These are phyloP conservation scores for Australoheros scitulus DNA, from an alignment of 2,113 vertebrate genomes.

Conservation along the genomic window DNA sequence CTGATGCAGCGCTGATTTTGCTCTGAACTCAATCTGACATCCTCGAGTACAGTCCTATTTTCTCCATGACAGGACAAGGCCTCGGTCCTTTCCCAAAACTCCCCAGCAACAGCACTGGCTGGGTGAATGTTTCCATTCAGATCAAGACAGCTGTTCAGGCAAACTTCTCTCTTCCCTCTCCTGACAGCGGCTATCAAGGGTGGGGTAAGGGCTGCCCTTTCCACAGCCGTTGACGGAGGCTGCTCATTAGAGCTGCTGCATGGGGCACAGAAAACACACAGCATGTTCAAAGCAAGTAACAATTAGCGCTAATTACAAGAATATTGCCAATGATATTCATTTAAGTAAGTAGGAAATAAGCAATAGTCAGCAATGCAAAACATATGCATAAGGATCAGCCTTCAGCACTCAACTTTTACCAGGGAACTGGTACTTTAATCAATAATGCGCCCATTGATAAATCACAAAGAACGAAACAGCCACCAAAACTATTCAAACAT, in stretches of 20 bases:
- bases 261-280: conserved; percentile 42
- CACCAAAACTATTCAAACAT: not conserved
- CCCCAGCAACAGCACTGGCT: conserved; percentile 12
- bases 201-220: conserved; percentile 52
- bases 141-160: conserved; percentile 40
- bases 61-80: not conserved
- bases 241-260: conserved; percentile 63
- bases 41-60: not conserved
- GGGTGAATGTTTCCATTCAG: conserved; percentile 63
- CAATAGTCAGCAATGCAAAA: not conserved
- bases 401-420: not conserved
- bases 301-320: conserved; percentile 8
- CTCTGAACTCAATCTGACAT: conserved; percentile 26
- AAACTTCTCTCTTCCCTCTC: conserved; percentile 33
- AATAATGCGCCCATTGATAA: not conserved
- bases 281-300: conserved; percentile 18
- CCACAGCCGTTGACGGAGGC: conserved; percentile 58
- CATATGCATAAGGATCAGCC: not conserved
- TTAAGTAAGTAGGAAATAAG: not conserved
- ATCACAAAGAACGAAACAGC: not conserved
- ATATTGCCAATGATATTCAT: not conserved
- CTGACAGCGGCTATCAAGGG: conserved; percentile 25
- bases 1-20: conserved; percentile 10
- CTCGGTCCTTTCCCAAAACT: conserved; percentile 22
- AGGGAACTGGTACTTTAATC: not conserved